Conservation (phyloP, 1,140 invertebrate genomes). For the Steinernema khuongi region DNA sequence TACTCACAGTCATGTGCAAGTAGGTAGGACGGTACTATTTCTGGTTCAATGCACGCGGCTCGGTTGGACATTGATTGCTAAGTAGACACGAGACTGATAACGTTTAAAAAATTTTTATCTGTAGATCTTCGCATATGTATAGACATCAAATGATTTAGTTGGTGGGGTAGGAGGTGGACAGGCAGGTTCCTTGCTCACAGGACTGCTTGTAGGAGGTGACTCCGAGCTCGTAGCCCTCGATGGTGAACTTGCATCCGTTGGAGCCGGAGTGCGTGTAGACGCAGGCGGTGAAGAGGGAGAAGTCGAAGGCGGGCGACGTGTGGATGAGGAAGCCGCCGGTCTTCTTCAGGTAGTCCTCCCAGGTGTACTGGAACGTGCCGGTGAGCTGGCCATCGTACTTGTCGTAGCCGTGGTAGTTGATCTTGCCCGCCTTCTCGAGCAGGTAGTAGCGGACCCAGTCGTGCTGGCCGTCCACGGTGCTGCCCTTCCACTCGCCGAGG, state of each 20-base stretch:
- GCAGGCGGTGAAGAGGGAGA: slow-evolving; percentile 50
- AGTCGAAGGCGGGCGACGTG: slow-evolving; percentile 56
- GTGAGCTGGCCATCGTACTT: slow-evolving; percentile 44
- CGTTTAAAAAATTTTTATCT: background rate
- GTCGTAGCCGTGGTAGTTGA: slow-evolving; percentile 62
- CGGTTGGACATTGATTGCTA: too few species aligned
- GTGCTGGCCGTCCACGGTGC: slow-evolving; percentile 61
- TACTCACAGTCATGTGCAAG: too few species aligned
- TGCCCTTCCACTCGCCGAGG: slow-evolving; percentile 60
- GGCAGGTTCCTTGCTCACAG: background rate
- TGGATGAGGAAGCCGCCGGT: slow-evolving; percentile 47
- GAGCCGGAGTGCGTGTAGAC: slow-evolving; percentile 43
- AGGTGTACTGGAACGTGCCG: slow-evolving; percentile 53
- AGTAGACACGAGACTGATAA: too few species aligned
- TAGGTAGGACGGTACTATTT: too few species aligned
- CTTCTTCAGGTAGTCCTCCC: slow-evolving; percentile 42
- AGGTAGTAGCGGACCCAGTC: slow-evolving; percentile 63
- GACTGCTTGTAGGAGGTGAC: background rate
- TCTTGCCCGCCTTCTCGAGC: slow-evolving; percentile 61
- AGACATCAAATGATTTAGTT: background rate
- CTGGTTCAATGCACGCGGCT: too few species aligned
- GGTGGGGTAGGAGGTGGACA: background rate
- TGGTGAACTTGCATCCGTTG: background rate
- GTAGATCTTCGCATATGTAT: background rate
- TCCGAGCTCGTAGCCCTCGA: background rate